Conservation (phyloP, 2,888 invertebrate species). For the Lepetodrilus schrolli region DNA sequence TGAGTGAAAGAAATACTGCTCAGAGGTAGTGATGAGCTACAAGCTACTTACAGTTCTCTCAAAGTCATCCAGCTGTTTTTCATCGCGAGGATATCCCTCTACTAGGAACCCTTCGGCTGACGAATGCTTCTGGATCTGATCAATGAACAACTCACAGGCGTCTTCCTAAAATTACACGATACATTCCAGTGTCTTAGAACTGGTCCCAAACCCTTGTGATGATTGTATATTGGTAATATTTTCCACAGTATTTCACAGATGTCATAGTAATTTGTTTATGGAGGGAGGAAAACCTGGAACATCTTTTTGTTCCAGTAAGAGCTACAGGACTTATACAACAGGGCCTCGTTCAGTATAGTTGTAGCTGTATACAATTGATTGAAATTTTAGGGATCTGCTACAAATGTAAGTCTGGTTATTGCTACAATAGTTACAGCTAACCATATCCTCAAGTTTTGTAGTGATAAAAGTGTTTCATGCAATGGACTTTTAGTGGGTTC, state of each 20-base stretch:
- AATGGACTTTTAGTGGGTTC: no score
- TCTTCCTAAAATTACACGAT: slow-evolving; percentile 69
- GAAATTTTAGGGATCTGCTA: no score
- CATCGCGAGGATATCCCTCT: slow-evolving; percentile 76
- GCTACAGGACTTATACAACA: no score
- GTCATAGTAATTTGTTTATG: background rate
- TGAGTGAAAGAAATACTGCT: background rate
- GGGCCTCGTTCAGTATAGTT: no score
- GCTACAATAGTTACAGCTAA: no score
- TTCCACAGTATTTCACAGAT: background rate
- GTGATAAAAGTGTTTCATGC: no score
- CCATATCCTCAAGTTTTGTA: no score
- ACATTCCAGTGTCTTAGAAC: background rate
- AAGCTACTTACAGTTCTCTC: slow-evolving; percentile 54
- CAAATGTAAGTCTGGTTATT: no score
- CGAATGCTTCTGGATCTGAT: slow-evolving; percentile 62
- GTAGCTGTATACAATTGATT: no score
- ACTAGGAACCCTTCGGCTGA: slow-evolving; percentile 76
- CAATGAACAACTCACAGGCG: slow-evolving; percentile 70
- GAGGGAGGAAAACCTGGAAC: no score
- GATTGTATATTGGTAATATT: background rate
- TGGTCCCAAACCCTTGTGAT: no score
- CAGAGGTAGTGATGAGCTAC: background rate
- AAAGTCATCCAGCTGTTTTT: slow-evolving; percentile 73
- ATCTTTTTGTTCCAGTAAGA: no score